Base-by-base conservation (phyloP, 2,888 invertebrate genomes). In the Dryadula phaetusa region DNA sequence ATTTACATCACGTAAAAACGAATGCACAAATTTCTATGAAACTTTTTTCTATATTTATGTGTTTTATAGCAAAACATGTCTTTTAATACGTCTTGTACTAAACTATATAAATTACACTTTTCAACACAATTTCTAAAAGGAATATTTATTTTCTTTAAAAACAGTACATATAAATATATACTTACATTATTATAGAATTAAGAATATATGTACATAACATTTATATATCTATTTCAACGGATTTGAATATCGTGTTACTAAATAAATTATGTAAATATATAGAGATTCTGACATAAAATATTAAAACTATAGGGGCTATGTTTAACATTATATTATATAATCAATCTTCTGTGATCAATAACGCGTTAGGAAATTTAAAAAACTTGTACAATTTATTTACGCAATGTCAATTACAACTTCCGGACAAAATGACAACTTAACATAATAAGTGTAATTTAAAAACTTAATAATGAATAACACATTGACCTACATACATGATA, bases 401-500 rank as follows among this genome's bases (percentile, higher is more conserved):
- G 64, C 47, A 64, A 64, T 32, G 18, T 14, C 18, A n/a, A 58
- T 58, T 34, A 64, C 46, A 32, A 28, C 64, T 65, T 65, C 64
- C 64, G 58, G 49, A 37, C 40, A 7, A 32, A 32, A 58, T 20
- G 25, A 25, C 60, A 42, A 42, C 49, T 6, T 28, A 32, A n/a
- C 34, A 44, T 52, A 42, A 54, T 62, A 46, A 16, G 18, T 16
- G 18, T 46, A 61, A 64, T 62, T 64, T 64, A 62, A 46, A 53
- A 25, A 8, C 25, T 14, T 8, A 42, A 61, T 64, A 52, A 60
- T 58, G 44, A 67, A 16, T 62, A 56, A 70, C 62, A 64, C 53
- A 66, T 69, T 74, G 71, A 72, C 71, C 72, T 62, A 72, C 64
- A 67, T 74, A 62, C 70, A 72, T 70, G 42, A 22, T 28, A 32